A percentile compares a stretch with the other conserved stretches of the same genome.
Conservation (phyloP, 2,797 vertebrate species). For the Valencia hispanica region DNA sequence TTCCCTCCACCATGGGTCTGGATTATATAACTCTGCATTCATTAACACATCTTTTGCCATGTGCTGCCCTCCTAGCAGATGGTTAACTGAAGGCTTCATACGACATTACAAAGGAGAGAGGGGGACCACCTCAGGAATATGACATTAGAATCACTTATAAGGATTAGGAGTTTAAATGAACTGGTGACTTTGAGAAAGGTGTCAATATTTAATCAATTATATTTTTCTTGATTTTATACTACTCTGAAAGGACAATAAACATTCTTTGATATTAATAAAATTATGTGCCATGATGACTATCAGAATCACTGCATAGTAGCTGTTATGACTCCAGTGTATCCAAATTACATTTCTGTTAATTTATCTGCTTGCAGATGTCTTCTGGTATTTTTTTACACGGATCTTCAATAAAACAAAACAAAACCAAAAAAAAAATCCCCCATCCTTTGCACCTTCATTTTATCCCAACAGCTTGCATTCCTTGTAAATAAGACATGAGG, state of each 20-base stretch:
- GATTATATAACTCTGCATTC: conserved; percentile 70
- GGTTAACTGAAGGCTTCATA: conserved; percentile 61
- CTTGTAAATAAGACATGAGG: conserved; percentile 55
- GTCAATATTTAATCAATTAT: conserved; percentile 7
- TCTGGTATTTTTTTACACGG: background rate
- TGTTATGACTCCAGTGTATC: conserved; percentile 14
- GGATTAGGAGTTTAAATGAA: conserved; percentile 34
- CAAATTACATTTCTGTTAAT: conserved; percentile 21
- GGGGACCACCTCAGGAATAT: conserved; percentile 29
- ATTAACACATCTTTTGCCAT: conserved; percentile 60
- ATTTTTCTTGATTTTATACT: conserved; percentile 1
- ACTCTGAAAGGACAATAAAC: background rate
- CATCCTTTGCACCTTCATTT: conserved; percentile 14
- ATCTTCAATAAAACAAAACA: too few relatives aligned
- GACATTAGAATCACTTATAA: conserved; percentile 30
- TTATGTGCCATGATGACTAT: background rate
- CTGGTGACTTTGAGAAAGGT: conserved; percentile 33
- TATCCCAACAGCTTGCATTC: conserved; percentile 34
- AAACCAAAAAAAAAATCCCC: background rate
- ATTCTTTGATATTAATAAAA: conserved; percentile 12
- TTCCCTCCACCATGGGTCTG: conserved; percentile 44
- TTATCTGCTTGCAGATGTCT: conserved; percentile 17
- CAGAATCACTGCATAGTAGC: conserved; percentile 13
- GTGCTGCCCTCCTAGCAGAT: conserved; percentile 60
- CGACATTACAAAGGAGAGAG: conserved; percentile 18